Evolutionary conservation across 2,113 vertebrate genomes (phyloP).

Genomic region (Microtus pennsylvanicus): DNA sequence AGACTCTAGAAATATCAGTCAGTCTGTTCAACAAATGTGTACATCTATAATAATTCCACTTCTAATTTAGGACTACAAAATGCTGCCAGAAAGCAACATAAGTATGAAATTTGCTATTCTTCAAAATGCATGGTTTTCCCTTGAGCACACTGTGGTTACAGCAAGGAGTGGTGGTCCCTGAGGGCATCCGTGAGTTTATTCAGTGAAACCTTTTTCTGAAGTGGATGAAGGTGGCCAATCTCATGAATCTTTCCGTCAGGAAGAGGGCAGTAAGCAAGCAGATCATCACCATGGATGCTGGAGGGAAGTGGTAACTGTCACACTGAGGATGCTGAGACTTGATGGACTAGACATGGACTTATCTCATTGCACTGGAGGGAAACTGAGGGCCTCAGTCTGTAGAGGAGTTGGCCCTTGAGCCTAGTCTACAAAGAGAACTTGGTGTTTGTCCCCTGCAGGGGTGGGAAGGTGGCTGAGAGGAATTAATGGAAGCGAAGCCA

Average conservation of each 20-base stretch:
- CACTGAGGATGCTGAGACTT: neutral
- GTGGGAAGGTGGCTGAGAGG: neutral
- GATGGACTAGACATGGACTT: neutral
- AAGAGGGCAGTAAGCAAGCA: neutral
- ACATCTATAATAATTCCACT: neutral
- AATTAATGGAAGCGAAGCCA: neutral
- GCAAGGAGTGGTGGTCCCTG: neutral
- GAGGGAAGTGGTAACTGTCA: neutral
- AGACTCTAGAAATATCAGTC: neutral
- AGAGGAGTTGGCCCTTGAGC: neutral
- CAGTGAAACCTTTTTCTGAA: neutral
- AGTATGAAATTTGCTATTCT: neutral
- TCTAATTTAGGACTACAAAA: constrained; percentile 51
- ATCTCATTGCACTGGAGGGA: neutral
- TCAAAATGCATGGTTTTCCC: neutral
- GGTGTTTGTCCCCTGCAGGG: neutral
- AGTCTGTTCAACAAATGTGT: constrained; percentile 29
- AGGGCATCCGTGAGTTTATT: neutral
- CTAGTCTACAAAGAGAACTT: neutral
- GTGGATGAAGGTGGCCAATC: neutral
- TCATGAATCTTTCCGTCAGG: neutral
- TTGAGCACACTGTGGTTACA: neutral
- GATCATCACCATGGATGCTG: neutral
- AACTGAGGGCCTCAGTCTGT: neutral
- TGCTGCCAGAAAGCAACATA: neutral